phyloP scores from a whole-genome alignment of 2,113 vertebrate genomes.

The Ailurus styani region DNA sequence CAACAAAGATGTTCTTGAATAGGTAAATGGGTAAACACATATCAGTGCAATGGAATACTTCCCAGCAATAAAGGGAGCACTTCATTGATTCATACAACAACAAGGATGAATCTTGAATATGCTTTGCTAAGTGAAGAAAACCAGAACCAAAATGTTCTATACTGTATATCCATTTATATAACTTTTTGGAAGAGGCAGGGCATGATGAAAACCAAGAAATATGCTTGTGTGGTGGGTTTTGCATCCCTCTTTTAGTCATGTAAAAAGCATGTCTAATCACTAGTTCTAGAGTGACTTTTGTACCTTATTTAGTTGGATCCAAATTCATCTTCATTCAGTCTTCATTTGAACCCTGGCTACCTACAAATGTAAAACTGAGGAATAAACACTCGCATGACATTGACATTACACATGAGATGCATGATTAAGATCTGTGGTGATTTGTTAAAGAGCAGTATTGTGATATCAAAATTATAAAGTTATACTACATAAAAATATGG shows the following conservation, averaged over 20 bases:
- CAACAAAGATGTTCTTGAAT: background rate
- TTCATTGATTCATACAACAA: background rate
- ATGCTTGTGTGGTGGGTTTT: background rate
- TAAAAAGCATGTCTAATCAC: background rate
- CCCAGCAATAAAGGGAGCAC: background rate
- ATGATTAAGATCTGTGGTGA: background rate
- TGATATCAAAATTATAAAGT: background rate
- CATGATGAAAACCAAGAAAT: background rate
- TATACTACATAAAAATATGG: background rate
- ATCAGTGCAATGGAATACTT: background rate
- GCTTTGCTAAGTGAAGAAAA: background rate
- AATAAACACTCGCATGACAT: background rate
- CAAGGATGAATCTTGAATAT: background rate
- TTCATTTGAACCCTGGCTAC: background rate
- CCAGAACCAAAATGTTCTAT: background rate
- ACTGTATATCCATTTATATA: background rate
- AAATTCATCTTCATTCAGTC: background rate
- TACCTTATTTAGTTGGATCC: background rate
- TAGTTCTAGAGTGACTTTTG: background rate
- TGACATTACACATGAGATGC: background rate
- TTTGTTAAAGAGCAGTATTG: background rate
- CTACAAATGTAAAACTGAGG: background rate
- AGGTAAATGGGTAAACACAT: background rate
- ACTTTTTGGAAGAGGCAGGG: background rate
- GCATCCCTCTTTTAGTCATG: rapidly evolving